A percentile compares a stretch with the other conserved stretches of the same genome.
These are phyloP conservation scores for Xiphorhynchus elegans DNA, from an alignment of 2,113 vertebrate species.

Conservation along the genomic window DNA sequence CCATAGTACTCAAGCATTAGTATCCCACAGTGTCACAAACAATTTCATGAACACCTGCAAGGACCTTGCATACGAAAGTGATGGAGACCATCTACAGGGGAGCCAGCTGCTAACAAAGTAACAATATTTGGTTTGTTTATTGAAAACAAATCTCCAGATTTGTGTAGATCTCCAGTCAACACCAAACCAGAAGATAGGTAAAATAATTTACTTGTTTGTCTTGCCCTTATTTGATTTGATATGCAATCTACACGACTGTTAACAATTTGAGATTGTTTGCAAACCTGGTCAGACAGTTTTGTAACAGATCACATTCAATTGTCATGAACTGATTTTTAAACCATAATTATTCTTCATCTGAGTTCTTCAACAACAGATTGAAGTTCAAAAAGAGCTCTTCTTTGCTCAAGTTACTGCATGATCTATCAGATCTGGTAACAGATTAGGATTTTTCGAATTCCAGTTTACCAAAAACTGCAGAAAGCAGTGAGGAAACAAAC, in stretches of 20 bases:
- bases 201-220: neutral
- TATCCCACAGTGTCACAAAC: accelerated
- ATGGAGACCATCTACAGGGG: neutral
- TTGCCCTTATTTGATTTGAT: neutral
- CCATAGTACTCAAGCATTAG: neutral
- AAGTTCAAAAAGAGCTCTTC: constrained; percentile 1
- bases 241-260: neutral
- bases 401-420: neutral
- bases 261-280: neutral
- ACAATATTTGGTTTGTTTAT: neutral
- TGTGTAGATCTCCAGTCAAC: neutral
- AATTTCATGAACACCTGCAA: neutral
- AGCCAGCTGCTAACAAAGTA: neutral
- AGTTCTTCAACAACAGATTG: neutral
- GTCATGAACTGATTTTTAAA: neutral
- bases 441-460: neutral
- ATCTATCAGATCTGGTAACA: neutral
- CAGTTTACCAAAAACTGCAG: neutral
- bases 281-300: neutral
- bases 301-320: neutral
- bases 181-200: neutral
- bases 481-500: neutral
- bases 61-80: neutral
- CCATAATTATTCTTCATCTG: neutral
- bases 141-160: neutral